Percentiles rank a stretch among this genome's conserved stretches.
Conservation (phyloP, 2,113 vertebrate species). For the Nicator chloris region DNA sequence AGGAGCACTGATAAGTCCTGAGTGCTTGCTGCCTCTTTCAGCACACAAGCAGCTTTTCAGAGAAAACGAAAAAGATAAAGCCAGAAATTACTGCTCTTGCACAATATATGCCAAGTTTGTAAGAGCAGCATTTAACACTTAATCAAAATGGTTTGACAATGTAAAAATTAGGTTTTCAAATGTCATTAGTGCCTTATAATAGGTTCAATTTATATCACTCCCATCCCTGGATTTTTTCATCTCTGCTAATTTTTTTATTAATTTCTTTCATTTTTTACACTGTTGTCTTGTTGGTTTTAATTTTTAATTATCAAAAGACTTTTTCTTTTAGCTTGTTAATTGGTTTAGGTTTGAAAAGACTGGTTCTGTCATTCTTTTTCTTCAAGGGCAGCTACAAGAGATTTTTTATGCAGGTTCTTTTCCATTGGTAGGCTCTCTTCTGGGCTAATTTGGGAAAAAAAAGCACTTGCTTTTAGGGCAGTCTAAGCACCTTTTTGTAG, state of each 20-base stretch:
- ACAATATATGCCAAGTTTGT: constrained; percentile 44
- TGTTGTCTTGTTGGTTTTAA: constrained; percentile 73
- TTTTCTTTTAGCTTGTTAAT: constrained; percentile 55
- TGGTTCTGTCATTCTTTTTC: constrained; percentile 38
- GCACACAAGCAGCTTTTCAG: constrained; percentile 35
- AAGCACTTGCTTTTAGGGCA: background rate
- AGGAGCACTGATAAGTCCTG: background rate
- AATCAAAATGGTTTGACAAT: constrained; percentile 75
- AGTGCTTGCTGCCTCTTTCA: background rate
- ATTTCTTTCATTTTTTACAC: constrained; percentile 75
- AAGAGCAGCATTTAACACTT: constrained; percentile 65
- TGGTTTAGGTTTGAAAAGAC: constrained; percentile 44
- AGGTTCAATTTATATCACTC: constrained; percentile 71
- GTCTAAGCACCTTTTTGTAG: background rate
- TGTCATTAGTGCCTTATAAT: constrained; percentile 76
- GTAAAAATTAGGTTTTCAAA: constrained; percentile 73
- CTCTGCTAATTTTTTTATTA: constrained; percentile 73
- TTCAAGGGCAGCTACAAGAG: background rate
- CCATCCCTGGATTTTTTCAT: constrained; percentile 56
- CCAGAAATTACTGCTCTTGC: constrained; percentile 43
- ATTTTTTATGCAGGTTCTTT: background rate
- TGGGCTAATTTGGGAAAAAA: background rate
- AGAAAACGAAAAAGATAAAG: constrained; percentile 15
- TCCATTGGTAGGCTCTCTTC: background rate
- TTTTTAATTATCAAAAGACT: constrained; percentile 72